These are phyloP conservation scores for Hylomyscus alleni DNA, from an alignment of 2,797 vertebrate genomes.

Conservation along the genomic window DNA sequence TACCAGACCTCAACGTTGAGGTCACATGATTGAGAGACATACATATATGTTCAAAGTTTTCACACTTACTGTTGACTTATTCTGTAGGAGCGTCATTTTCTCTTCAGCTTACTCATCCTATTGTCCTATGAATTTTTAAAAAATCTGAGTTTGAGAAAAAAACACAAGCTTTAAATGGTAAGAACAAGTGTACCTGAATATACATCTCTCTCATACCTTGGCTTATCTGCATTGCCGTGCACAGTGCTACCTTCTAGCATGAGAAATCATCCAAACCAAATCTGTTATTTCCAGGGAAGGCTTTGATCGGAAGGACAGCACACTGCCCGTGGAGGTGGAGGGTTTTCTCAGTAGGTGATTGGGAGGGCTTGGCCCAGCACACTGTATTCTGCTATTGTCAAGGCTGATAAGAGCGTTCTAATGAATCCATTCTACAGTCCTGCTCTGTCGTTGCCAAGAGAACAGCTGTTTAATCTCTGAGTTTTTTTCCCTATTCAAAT, in stretches of 20 bases:
- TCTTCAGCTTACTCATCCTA: conserved; percentile 47
- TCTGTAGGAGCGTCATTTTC: conserved; percentile 19
- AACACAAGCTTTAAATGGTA: neutral
- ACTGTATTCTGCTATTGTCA: neutral
- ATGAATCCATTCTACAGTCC: neutral
- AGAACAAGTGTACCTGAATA: neutral
- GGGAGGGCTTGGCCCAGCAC: neutral
- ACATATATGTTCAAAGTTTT: neutral
- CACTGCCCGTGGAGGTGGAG: neutral
- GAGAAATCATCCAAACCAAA: neutral
- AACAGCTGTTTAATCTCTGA: conserved; percentile 22
- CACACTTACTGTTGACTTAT: conserved; percentile 37
- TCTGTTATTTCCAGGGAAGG: conserved; percentile 30
- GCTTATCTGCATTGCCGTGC: neutral
- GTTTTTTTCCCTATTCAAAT: conserved; percentile 67
- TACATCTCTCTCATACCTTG: neutral
- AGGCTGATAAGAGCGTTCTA: neutral
- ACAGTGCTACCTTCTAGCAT: neutral
- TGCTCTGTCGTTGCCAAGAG: neutral
- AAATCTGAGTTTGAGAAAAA: conserved; percentile 54
- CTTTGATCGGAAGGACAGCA: conserved; percentile 14
- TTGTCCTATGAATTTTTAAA: conserved; percentile 4
- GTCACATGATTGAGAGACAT: neutral
- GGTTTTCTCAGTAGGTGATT: neutral
- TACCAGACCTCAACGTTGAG: neutral